These are phyloP conservation scores for Manis crassicaudata DNA, from an alignment of 2,797 vertebrate genomes.

Conservation along the genomic window DNA sequence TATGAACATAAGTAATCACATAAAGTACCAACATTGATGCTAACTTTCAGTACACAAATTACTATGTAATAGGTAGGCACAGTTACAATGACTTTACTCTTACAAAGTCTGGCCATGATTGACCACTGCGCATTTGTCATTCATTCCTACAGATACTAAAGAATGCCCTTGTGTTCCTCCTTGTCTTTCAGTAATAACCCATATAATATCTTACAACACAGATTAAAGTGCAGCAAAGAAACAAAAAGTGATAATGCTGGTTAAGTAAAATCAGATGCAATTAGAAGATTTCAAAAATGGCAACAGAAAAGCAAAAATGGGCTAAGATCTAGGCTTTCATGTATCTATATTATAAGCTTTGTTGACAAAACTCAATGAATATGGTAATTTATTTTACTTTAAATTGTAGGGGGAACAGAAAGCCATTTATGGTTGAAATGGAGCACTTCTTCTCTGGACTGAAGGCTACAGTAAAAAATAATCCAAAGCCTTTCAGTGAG, in stretches of 20 bases:
- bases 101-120: neutral
- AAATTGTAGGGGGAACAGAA: neutral
- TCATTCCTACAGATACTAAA: slow-evolving; percentile 5
- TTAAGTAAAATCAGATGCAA: neutral
- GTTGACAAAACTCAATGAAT: neutral
- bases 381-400: neutral
- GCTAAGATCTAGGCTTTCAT: neutral
- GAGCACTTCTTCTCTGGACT: neutral
- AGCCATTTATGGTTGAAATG: neutral
- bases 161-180: neutral
- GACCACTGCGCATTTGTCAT: neutral
- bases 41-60: neutral
- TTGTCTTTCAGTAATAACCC: neutral
- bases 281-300: slow-evolving; percentile 29
- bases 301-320: neutral
- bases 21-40: neutral
- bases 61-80: neutral
- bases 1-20: neutral
- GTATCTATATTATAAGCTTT: neutral
- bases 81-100: neutral
- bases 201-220: neutral
- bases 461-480: neutral
- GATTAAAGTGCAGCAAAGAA: neutral
- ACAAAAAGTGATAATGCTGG: neutral
- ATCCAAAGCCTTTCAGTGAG: neutral